Evolutionary conservation across 2,888 invertebrate genomes (phyloP), one percentile per base, ranked within the genome.

Genomic region (Pocota personata): DNA sequence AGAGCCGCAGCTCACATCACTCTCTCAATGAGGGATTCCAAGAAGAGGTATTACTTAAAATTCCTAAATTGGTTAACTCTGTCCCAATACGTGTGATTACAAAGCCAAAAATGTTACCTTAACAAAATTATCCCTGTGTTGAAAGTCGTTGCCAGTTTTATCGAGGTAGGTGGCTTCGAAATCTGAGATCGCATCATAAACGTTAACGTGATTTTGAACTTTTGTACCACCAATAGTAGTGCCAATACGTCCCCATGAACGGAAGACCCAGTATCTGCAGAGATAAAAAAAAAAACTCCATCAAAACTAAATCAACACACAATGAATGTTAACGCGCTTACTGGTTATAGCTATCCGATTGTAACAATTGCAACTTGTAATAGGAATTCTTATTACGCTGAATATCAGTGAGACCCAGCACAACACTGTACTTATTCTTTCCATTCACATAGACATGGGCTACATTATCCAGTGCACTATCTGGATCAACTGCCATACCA

Each of bases 181-280:
- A 6, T 91, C 90, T 0, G 88, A 1, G 1, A 95, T 93, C 0
- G 97, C 97, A 0, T 94, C 93, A 0, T 94, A 87, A 1, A 94
- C 88, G 0, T 92, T 91, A 0, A 64, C 24, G 89, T 93, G 93
- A 0, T 90, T 88, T 30, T 96, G 95, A 1, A 95, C 87, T 90
- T 96, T 96, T 27, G 92, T 94, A 14, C 94, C 95, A 4, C 99
- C 99, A 89, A 98, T 97, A 0, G 95, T 96, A 0, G 99, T 99
- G 3, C 99, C 99, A 88, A 99, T 98, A 78, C 99, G 95, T 10
- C 99, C 99, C 99, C 99, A 99, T 0, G 98, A 94, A 14, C 98
- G 95, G 93, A 97, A 98, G 27, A 98, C 90, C 95, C 96, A 97
- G 92, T 94, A 96, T 83, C 95, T 95, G 79, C 3, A 87, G 86